These are phyloP conservation scores for Mobula birostris DNA, from an alignment of 2,113 vertebrate genomes.

Conservation along the genomic window DNA sequence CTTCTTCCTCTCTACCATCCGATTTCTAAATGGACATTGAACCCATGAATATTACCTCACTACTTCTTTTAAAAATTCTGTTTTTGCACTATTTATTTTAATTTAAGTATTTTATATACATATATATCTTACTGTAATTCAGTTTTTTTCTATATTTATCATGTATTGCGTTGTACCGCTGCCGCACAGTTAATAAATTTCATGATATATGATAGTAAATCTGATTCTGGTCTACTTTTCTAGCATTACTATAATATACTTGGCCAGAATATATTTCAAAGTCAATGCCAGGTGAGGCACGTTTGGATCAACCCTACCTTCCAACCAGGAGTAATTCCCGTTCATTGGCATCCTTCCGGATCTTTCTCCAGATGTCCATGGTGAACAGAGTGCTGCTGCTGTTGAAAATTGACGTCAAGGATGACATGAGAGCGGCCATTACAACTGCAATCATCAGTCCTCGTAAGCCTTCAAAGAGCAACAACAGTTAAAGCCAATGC, in stretches of 20 bases:
- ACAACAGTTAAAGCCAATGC: not conserved
- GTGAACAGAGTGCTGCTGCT: constrained; percentile 85
- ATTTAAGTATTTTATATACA: no score
- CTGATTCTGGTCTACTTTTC: no score
- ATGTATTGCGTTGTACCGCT: no score
- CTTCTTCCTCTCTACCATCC: no score
- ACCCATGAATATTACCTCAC: no score
- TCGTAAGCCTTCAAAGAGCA: constrained; percentile 61
- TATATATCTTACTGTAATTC: no score
- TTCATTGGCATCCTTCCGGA: constrained; percentile 62
- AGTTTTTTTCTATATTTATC: no score
- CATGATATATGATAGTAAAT: no score
- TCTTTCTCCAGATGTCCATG: constrained; percentile 82
- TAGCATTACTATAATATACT: not conserved
- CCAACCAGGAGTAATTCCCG: constrained; percentile 77
- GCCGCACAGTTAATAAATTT: no score
- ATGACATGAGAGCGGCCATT: constrained; percentile 84
- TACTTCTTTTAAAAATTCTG: no score
- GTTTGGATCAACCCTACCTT: constrained; percentile 52
- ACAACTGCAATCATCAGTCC: constrained; percentile 82
- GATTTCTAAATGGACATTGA: no score
- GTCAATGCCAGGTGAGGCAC: not conserved
- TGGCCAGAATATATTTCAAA: constrained; percentile 26
- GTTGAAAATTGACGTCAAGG: constrained; percentile 82
- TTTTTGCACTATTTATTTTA: no score